Percentiles rank a stretch among this genome's conserved stretches.
Evolutionary conservation across 2,888 invertebrate genomes (phyloP).

Genomic region (Sepioteuthis lessoniana): DNA sequence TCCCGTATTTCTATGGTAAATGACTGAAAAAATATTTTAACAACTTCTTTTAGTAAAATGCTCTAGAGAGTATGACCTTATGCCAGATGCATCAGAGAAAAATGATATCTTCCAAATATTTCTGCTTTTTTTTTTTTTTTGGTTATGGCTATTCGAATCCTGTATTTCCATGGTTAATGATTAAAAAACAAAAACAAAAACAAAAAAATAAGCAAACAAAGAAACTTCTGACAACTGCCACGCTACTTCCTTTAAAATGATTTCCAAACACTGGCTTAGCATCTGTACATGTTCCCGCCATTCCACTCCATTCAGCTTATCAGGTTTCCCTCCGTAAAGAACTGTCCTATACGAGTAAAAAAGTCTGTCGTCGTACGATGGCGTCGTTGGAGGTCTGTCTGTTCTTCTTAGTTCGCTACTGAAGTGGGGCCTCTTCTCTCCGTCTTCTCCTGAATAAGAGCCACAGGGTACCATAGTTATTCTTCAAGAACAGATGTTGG

Average conservation of each 20-base stretch:
- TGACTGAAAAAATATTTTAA: too few relatives aligned
- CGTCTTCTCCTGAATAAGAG: background rate
- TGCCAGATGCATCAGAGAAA: too few relatives aligned
- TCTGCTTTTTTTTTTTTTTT: too few relatives aligned
- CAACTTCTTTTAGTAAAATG: too few relatives aligned
- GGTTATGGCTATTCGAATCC: too few relatives aligned
- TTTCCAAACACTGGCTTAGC: background rate
- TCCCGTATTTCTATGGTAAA: too few relatives aligned
- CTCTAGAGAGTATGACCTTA: too few relatives aligned
- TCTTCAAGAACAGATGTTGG: background rate
- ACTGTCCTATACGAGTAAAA: background rate
- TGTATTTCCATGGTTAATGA: too few relatives aligned
- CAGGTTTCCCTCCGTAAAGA: background rate
- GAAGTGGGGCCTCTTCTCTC: background rate
- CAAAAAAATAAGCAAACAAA: too few relatives aligned
- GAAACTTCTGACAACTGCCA: background rate
- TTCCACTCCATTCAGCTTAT: slow-evolving; percentile 3
- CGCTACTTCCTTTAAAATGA: background rate
- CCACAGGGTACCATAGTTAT: background rate
- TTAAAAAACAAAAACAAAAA: too few relatives aligned
- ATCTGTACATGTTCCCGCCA: background rate
- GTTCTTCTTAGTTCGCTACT: background rate
- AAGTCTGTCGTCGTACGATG: background rate
- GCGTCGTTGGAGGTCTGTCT: slow-evolving; percentile 24
- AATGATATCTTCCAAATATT: too few relatives aligned